phyloP scores from a whole-genome alignment of 2,888 invertebrate species.

The Hyppa rectilinea region DNA sequence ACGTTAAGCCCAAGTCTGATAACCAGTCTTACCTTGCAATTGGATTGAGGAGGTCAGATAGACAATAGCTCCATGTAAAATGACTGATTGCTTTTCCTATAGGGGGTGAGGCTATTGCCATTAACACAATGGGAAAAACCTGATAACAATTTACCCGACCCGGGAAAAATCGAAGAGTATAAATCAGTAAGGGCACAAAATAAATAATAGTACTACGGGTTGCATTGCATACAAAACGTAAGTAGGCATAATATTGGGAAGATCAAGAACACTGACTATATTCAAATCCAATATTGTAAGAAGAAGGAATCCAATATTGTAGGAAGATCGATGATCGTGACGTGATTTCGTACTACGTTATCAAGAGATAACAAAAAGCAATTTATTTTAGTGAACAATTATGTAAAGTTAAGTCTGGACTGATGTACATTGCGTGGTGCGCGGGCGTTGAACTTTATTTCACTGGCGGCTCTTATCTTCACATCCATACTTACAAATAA shows the following conservation, averaged over 20 bases:
- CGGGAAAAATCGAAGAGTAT: not conserved
- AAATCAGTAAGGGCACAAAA: not conserved
- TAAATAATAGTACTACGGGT: too few species aligned
- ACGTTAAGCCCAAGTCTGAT: not conserved
- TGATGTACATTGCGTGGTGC: slow-evolving; percentile 14
- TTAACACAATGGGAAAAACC: not conserved
- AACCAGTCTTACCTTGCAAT: too few species aligned
- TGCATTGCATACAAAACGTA: not conserved
- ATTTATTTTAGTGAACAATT: slow-evolving; percentile 27
- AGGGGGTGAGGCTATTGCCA: too few species aligned
- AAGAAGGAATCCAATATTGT: not conserved
- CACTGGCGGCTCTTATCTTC: slow-evolving; percentile 27
- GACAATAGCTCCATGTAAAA: not conserved
- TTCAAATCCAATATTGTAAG: not conserved
- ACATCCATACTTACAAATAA: too few species aligned
- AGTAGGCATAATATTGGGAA: slow-evolving; percentile 1
- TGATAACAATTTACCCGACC: not conserved
- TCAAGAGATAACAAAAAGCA: slow-evolving; percentile 13
- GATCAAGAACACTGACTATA: not conserved
- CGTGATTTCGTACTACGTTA: slow-evolving; percentile 2
- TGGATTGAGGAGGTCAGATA: not conserved
- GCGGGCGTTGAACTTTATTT: slow-evolving; percentile 50
- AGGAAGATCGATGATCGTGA: slow-evolving; percentile 7
- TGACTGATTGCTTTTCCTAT: not conserved
- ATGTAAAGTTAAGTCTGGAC: slow-evolving; percentile 11